Conservation (phyloP, 2,888 invertebrate genomes). For the Aplocera efformata region DNA sequence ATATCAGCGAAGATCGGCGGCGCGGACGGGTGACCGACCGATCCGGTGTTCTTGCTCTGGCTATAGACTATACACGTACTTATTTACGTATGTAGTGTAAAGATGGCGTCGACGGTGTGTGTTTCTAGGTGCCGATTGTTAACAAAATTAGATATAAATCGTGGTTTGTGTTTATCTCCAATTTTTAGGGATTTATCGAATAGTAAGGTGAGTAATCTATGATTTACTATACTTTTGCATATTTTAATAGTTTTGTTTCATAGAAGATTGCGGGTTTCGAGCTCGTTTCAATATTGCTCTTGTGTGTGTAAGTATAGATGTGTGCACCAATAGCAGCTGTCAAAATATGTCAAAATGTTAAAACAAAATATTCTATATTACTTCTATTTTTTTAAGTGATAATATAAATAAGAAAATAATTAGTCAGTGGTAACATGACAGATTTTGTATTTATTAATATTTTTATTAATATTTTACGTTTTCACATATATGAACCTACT, state of each 20-base stretch:
- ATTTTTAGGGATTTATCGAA: constrained; percentile 74
- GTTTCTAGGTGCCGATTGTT: constrained; percentile 81
- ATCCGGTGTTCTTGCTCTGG: constrained; percentile 22
- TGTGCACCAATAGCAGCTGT: constrained; percentile 54
- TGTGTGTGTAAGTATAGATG: constrained; percentile 51
- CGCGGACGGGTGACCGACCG: constrained; percentile 23
- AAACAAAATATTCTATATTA: no score
- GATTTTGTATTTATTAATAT: no score
- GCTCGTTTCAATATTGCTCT: constrained; percentile 53
- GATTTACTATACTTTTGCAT: constrained; percentile 30
- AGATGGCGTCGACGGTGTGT: constrained; percentile 83
- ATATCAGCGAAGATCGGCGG: constrained; percentile 38
- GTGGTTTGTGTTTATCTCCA: constrained; percentile 78
- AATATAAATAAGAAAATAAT: no score
- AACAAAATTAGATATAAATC: constrained; percentile 81
- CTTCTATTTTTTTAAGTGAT: no score
- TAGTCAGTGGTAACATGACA: no score
- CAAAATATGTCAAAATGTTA: constrained; percentile 61
- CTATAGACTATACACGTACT: constrained; percentile 35
- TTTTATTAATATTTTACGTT: no score
- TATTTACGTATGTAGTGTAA: constrained; percentile 57
- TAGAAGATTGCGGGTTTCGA: constrained; percentile 50
- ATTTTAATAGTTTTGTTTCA: constrained; percentile 47
- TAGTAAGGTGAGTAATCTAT: constrained; percentile 66
- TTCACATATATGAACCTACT: no score